Evolutionary conservation across 2,888 invertebrate species (phyloP), one percentile per base, ranked within the genome.

Genomic region (Thereva unica): DNA sequence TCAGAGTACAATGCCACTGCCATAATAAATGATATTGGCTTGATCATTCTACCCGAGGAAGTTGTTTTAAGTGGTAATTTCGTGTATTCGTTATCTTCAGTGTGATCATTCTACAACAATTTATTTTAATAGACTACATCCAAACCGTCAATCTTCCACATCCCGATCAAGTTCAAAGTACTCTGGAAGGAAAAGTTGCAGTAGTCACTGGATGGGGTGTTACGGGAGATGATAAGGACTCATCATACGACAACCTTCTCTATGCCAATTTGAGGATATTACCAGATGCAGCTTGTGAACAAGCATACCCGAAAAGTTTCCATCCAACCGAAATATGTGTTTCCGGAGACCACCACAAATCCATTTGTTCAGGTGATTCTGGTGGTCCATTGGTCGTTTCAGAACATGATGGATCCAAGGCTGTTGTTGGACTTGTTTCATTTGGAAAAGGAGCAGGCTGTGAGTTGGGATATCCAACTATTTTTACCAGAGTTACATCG

Each of bases 1-100:
- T 78, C 78, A 45, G 76, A 77, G 2, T 80, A 78, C 77, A 78
- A 78, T 74, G 75, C 78, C 6, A 74, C 74, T n/a, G 73, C 76
- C 3, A 71, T 80, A 6, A 76, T 75, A 69, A 78, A 80, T 71
- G 80, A 80, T 53, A 79, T 80, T 68, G 80, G 78, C 1, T 63
- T 80, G 9, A 74, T 80, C 47, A 74, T 72, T 4, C 72, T 80
- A 37, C 79, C 79, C 7, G 71, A 76, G 67, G 71, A 77, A 9
- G 72, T 80, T 23, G 73, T 73, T 50, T 77, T 78, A 55, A 78
- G 75, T 69, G 78, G 79, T 80, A 70, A 73, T n/a, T 23, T 23
- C 23, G 2, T 23, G 2, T 23, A 2, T 4, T n/a, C 8, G 5
- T 2, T 23, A 23, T 5, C 1, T 10, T 5, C n/a, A 57, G 23